Base-by-base conservation (phyloP, 2,113 vertebrate species). In the Origma solitaria region DNA sequence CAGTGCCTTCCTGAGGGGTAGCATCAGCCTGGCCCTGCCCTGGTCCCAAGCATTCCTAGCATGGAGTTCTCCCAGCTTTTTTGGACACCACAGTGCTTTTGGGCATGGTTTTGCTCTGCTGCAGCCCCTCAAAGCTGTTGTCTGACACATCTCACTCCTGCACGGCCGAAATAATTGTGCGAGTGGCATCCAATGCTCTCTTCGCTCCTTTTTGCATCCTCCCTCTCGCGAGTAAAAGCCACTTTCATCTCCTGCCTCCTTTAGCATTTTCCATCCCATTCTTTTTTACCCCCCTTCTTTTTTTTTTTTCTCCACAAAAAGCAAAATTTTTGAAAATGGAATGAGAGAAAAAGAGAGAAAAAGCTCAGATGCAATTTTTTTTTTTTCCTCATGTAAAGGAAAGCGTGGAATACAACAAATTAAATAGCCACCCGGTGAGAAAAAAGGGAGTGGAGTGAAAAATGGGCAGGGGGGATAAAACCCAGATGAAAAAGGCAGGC, bases 371-470 rank as follows among this genome's bases (percentile, higher is more conserved):
- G 71, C 75, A 89, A 95, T 86, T 68, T 77, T 68, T 20, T 44
- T 60, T 45, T 68, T 71, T 42, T 47, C 2, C 92, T 92, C 79
- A 33, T 96, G 94, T 96, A 97, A 97, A 88, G 70, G n/a, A 82
- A 96, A 75, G 57, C 51, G 22, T 11, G 58, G 80, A 92, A 94
- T 89, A 83, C 86, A 94, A 66, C 92, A 96, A 92, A 96, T 97
- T 95, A 96, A 97, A 95, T 69, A 90, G 90, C 95, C 87, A 83
- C 95, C 95, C 19, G 35, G 84, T 35, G 81, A 96, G 94, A 91
- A 92, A 86, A 80, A 95, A 95, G 71, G 68, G 79, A 69, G 27
- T 31, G 50, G 91, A 94, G 76, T 57, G 73, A 91, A 79, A 93
- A 92, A 95, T 37, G 71, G 72, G 56, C 64, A 60, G 50, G 64